These are phyloP conservation scores for Cephalopachus bancanus DNA, from an alignment of 2,797 vertebrate genomes.

Conservation along the genomic window DNA sequence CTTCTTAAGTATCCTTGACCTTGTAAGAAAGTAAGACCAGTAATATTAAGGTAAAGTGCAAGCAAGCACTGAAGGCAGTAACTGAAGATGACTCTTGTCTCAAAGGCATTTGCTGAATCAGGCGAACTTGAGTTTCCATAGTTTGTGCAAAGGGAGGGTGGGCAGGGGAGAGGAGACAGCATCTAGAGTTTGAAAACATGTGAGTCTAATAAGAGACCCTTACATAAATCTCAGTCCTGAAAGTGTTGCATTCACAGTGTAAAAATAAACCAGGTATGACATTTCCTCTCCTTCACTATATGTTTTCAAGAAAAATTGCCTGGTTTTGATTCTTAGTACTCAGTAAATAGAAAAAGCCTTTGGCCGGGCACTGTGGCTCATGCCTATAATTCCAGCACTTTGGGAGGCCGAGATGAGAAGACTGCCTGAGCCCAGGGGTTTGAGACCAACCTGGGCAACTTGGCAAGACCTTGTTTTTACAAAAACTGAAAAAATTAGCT, in stretches of 20 bases:
- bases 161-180: not conserved
- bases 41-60: not conserved
- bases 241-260: not conserved
- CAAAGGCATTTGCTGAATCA: not conserved
- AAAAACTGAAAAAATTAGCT: too few species aligned
- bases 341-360: not conserved
- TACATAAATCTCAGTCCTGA: not conserved
- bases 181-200: not conserved
- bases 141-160: not conserved
- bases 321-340: not conserved
- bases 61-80: not conserved
- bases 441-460: too few species aligned
- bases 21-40: not conserved
- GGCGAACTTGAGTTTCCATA: not conserved
- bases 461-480: too few species aligned
- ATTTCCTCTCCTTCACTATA: not conserved
- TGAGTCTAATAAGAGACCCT: not conserved
- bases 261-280: not conserved
- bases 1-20: not conserved
- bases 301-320: not conserved
- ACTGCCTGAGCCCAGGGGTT: too few species aligned
- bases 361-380: too few species aligned
- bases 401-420: too few species aligned
- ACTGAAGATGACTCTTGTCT: not conserved
- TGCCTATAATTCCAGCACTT: too few species aligned